phyloP scores from a whole-genome alignment of 2,888 invertebrate genomes.

The Nomada lathburiana region DNA sequence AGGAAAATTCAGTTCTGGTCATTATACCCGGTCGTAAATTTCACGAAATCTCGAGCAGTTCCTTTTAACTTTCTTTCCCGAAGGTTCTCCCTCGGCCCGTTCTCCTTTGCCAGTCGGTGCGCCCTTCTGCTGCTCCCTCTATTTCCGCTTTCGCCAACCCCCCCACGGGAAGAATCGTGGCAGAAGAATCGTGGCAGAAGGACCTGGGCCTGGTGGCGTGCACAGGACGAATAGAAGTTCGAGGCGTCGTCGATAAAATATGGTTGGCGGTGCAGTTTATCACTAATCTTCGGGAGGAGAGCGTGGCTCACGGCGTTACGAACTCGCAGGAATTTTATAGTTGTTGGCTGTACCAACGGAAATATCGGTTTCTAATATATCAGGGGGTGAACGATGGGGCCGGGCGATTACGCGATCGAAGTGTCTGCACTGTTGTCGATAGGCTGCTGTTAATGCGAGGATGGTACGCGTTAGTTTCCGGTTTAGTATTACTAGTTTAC shows the following conservation, averaged over 20 bases:
- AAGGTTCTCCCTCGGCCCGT: not conserved
- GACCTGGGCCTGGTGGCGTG: not conserved
- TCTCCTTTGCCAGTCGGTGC: no score
- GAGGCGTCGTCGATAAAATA: slow-evolving; percentile 19
- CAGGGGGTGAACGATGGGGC: not conserved
- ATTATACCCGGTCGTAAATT: slow-evolving; percentile 38
- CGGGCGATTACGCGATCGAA: not conserved
- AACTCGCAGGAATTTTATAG: slow-evolving; percentile 10
- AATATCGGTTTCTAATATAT: slow-evolving; percentile 24
- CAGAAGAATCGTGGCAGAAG: not conserved
- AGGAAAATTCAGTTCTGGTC: slow-evolving; percentile 25
- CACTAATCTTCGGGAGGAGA: slow-evolving; percentile 3
- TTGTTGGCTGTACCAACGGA: not conserved
- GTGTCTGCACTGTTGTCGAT: not conserved
- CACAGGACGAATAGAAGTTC: slow-evolving; percentile 11
- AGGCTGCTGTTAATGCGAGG: not conserved
- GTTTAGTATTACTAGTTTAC: not conserved
- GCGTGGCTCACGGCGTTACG: not conserved
- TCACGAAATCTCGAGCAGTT: slow-evolving; percentile 30
- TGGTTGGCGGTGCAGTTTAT: slow-evolving; percentile 10
- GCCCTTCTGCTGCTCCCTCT: not conserved
- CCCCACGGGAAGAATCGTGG: slow-evolving; percentile 4
- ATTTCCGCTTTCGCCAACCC: not conserved
- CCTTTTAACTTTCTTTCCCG: slow-evolving; percentile 14
- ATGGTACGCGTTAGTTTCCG: not conserved